A percentile compares a stretch with the other conserved stretches of the same genome.
These are phyloP conservation scores for Artemisiospiza belli DNA, from an alignment of 2,113 vertebrate genomes.

Conservation along the genomic window DNA sequence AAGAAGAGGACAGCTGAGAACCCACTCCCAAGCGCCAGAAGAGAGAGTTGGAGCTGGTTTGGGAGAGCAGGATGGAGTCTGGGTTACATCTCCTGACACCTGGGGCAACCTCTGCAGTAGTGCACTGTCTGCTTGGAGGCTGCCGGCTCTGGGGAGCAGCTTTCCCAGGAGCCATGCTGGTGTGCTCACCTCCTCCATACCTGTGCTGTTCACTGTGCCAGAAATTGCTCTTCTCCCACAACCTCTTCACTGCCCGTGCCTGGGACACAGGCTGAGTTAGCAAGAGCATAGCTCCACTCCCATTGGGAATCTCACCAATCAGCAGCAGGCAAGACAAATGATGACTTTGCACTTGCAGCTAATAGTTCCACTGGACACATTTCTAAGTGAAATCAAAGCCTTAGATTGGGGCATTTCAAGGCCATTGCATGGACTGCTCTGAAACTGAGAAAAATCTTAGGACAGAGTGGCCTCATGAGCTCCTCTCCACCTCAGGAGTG, in stretches of 20 bases:
- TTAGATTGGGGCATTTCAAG: neutral
- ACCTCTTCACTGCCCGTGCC: neutral
- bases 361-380: neutral
- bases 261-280: neutral
- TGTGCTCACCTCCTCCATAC: rapidly evolving
- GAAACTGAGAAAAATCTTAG: neutral
- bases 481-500: neutral
- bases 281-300: neutral
- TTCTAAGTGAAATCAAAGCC: neutral
- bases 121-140: neutral
- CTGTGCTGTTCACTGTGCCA: neutral
- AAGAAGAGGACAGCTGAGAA: neutral
- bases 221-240: neutral
- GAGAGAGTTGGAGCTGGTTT: neutral
- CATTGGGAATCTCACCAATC: neutral
- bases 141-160: neutral
- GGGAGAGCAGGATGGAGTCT: neutral
- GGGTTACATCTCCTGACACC: neutral
- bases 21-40: neutral
- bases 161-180: neutral
- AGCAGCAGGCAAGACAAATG: neutral
- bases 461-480: rapidly evolving
- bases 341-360: neutral
- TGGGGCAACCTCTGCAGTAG: neutral
- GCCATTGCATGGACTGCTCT: neutral